phyloP scores from a whole-genome alignment of 2,888 invertebrate species.

The Watsonalla cultraria region DNA sequence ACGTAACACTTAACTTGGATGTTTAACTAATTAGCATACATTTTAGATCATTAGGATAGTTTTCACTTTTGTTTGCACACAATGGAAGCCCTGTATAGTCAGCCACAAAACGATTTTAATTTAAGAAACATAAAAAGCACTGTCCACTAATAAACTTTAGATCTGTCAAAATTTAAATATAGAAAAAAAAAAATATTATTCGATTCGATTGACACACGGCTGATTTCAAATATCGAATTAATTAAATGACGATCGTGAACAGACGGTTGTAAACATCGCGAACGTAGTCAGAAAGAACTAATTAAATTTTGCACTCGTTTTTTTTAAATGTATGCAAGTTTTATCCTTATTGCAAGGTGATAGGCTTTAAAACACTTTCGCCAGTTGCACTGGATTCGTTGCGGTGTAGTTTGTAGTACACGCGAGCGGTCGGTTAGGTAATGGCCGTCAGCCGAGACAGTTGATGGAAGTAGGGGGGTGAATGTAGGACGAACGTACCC shows the following conservation, averaged over 20 bases:
- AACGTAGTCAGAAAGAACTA: slow-evolving; percentile 47
- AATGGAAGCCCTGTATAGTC: too few relatives aligned
- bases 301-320: slow-evolving; percentile 32
- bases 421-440: slow-evolving; percentile 65
- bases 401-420: slow-evolving; percentile 55
- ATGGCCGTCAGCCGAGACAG: slow-evolving; percentile 65
- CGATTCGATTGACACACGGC: slow-evolving; percentile 49
- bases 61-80: slow-evolving; percentile 13
- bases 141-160: slow-evolving; percentile 7
- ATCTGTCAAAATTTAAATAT: slow-evolving; percentile 13
- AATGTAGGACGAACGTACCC: slow-evolving; percentile 64
- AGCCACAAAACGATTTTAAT: too few relatives aligned
- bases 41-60: slow-evolving; percentile 3
- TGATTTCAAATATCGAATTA: slow-evolving; percentile 70
- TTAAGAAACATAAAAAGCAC: slow-evolving; percentile 12
- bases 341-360: slow-evolving; percentile 35
- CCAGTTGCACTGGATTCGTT: slow-evolving; percentile 15
- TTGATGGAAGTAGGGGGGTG: slow-evolving; percentile 70
- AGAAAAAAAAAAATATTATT: slow-evolving; percentile 25
- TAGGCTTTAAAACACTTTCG: slow-evolving; percentile 28
- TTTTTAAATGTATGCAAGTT: slow-evolving; percentile 23
- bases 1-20: background rate
- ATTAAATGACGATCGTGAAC: slow-evolving; percentile 66
- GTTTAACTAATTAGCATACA: background rate
- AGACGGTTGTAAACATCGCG: slow-evolving; percentile 62